Percentiles rank a stretch among this genome's conserved stretches.
These are phyloP conservation scores for Micropoecilia bifurca DNA, from an alignment of 2,797 vertebrate genomes.

Conservation along the genomic window DNA sequence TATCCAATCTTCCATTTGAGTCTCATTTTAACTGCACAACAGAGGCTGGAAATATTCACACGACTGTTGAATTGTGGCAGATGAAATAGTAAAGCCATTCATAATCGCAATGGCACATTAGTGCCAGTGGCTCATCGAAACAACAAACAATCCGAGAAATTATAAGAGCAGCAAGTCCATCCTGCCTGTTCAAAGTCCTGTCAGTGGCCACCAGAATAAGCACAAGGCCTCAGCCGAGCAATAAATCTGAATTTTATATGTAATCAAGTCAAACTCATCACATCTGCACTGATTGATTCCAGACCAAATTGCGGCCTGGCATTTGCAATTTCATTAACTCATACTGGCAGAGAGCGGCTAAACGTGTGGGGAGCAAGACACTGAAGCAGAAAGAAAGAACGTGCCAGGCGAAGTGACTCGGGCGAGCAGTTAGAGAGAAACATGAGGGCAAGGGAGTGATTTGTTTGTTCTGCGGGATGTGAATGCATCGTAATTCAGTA, in stretches of 20 bases:
- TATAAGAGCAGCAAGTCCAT: slow-evolving; percentile 42
- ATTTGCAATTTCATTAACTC: slow-evolving; percentile 74
- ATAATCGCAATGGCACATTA: slow-evolving; percentile 13
- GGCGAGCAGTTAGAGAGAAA: slow-evolving; percentile 64
- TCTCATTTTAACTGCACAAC: not conserved
- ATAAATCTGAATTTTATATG: slow-evolving; percentile 77
- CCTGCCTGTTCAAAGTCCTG: slow-evolving; percentile 25
- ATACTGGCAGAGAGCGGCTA: slow-evolving; percentile 45
- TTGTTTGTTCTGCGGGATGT: slow-evolving; percentile 66
- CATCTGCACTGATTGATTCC: slow-evolving; percentile 76
- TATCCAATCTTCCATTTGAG: slow-evolving; percentile 1
- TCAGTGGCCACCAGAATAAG: slow-evolving; percentile 53
- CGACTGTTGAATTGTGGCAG: not conserved
- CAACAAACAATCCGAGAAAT: slow-evolving; percentile 55
- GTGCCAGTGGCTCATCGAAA: slow-evolving; percentile 22
- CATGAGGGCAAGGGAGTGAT: slow-evolving; percentile 58
- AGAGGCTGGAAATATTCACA: not conserved
- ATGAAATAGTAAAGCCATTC: not conserved
- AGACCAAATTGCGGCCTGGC: slow-evolving; percentile 66
- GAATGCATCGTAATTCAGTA: slow-evolving; percentile 56
- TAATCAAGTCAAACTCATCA: slow-evolving; percentile 76
- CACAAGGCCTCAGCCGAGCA: slow-evolving; percentile 54
- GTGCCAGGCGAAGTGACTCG: slow-evolving; percentile 48
- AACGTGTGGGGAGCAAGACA: slow-evolving; percentile 36
- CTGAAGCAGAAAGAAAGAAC: slow-evolving; percentile 25